These are phyloP conservation scores for Penaeus japonicus DNA, from an alignment of 1,140 invertebrate genomes.

Conservation along the genomic window DNA sequence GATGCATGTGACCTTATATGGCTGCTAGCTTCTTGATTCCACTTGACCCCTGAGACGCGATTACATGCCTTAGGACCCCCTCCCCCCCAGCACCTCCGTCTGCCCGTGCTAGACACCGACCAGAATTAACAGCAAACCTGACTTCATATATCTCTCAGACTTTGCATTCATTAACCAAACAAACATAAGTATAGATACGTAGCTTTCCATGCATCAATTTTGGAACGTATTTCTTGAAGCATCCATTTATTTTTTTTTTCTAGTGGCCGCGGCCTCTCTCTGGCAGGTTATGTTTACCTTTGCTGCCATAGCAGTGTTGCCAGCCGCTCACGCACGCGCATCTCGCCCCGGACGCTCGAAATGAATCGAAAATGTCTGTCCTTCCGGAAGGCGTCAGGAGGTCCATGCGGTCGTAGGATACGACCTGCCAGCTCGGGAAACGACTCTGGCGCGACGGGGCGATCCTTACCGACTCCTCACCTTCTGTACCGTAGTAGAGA, in stretches of 20 bases:
- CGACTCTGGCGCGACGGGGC: no score
- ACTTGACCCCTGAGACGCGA: neutral
- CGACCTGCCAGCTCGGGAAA: no score
- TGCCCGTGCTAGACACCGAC: neutral
- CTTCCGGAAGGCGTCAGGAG: no score
- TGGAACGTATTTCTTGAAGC: conserved; percentile 31
- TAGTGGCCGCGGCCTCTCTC: neutral
- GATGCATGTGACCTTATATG: neutral
- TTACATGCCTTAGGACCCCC: neutral
- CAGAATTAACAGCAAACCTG: neutral
- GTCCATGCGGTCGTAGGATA: no score
- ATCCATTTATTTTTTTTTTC: conserved; percentile 24
- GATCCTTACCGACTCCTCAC: neutral
- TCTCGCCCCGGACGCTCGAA: no score
- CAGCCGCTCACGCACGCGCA: neutral
- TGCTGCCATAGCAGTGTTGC: conserved; percentile 2
- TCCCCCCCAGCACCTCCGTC: no score
- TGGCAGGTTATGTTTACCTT: conserved; percentile 31
- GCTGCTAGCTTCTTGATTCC: neutral
- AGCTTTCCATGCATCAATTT: conserved; percentile 35
- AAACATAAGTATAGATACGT: conserved; percentile 37
- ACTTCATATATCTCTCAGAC: neutral
- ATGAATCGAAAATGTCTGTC: no score
- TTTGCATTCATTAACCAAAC: conserved; percentile 32
- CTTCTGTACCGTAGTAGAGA: neutral